These are phyloP conservation scores for Acrossocheilus wenchowensis DNA, from an alignment of 2,797 vertebrate species.

Conservation along the genomic window DNA sequence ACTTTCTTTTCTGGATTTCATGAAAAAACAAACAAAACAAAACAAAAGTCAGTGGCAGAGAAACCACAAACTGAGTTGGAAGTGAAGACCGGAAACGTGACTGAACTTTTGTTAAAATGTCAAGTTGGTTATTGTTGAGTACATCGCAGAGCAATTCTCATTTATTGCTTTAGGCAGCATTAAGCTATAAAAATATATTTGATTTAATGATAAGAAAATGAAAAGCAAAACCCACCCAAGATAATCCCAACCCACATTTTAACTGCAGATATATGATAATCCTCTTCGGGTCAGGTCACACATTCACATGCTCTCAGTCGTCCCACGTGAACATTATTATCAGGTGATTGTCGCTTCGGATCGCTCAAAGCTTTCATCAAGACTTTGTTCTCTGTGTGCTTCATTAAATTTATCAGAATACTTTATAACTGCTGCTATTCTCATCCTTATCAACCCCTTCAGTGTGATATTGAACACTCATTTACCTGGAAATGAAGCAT, in stretches of 20 bases:
- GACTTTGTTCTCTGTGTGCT: conserved; percentile 61
- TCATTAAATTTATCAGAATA: conserved; percentile 63
- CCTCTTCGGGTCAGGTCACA: conserved; percentile 55
- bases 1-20: neutral
- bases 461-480: conserved; percentile 38
- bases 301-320: conserved; percentile 53
- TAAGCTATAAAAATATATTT: conserved; percentile 21
- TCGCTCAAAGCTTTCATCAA: conserved; percentile 17
- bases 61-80: neutral
- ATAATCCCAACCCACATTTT: conserved; percentile 32
- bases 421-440: conserved; percentile 42
- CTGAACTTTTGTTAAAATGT: neutral
- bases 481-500: conserved; percentile 61
- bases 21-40: neutral
- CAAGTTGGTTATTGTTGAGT: neutral
- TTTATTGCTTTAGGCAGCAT: conserved; percentile 11
- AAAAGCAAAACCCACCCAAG: conserved; percentile 16
- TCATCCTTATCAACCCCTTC: conserved; percentile 20
- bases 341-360: conserved; percentile 64
- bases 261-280: conserved; percentile 29
- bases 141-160: neutral
- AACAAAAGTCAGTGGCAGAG: neutral
- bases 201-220: neutral
- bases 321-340: conserved; percentile 62
- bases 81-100: neutral